Percentiles rank a stretch among this genome's conserved stretches.
phyloP scores from a whole-genome alignment of 2,888 invertebrate species.

The Agrotis segetum region DNA sequence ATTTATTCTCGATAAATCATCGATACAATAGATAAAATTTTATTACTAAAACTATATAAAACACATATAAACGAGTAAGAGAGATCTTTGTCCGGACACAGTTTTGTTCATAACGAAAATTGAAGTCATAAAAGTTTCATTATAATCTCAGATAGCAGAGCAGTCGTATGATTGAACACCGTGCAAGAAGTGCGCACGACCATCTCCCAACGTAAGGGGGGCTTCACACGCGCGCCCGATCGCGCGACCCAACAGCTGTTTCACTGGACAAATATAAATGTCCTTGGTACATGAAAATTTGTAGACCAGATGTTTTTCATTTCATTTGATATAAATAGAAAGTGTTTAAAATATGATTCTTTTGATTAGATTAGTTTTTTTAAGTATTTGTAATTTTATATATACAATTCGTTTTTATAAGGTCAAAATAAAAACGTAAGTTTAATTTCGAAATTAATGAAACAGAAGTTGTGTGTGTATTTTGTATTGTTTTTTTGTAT shows the following conservation, averaged over 20 bases:
- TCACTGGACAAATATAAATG: constrained; percentile 65
- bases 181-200: constrained; percentile 80
- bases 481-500: too few relatives aligned
- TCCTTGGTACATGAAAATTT: constrained; percentile 66
- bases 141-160: constrained; percentile 88
- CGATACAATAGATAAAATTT: constrained; percentile 63
- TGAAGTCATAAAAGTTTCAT: constrained; percentile 88
- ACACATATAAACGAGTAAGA: constrained; percentile 58
- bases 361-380: constrained; percentile 23
- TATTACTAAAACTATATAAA: constrained; percentile 56
- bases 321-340: constrained; percentile 61
- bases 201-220: constrained; percentile 74
- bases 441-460: constrained; percentile 5
- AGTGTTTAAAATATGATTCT: constrained; percentile 41
- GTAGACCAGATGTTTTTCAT: constrained; percentile 62
- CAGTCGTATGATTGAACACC: constrained; percentile 87
- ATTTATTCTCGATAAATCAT: constrained; percentile 58
- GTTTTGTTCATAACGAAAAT: constrained; percentile 80
- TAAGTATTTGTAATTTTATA: not conserved
- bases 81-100: constrained; percentile 71
- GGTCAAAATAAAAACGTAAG: not conserved
- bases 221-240: constrained; percentile 65
- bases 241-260: constrained; percentile 63
- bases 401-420: not conserved
- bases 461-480: too few relatives aligned